These are phyloP conservation scores for Neodiprion virginianus DNA, from an alignment of 1,140 invertebrate genomes.

Conservation along the genomic window DNA sequence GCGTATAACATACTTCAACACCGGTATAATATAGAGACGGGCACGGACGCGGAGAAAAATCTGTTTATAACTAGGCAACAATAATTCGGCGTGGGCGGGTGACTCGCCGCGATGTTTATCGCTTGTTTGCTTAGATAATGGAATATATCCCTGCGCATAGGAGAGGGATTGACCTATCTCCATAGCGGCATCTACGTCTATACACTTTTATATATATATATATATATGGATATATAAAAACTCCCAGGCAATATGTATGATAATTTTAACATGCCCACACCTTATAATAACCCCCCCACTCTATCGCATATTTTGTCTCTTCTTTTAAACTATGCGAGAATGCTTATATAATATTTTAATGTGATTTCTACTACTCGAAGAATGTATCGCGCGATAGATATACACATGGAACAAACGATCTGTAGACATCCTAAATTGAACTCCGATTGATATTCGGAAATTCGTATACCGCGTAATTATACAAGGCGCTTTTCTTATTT, in stretches of 20 bases:
- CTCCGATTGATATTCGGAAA: too few relatives aligned
- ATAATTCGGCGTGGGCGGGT: neutral
- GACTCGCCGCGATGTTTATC: neutral
- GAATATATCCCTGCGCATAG: neutral
- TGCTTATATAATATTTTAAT: too few relatives aligned
- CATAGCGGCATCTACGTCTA: neutral
- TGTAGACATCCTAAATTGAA: too few relatives aligned
- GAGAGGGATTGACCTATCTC: neutral
- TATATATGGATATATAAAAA: too few relatives aligned
- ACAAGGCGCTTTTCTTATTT: too few relatives aligned
- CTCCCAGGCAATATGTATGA: neutral
- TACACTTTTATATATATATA: neutral
- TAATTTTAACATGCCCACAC: conserved; percentile 3
- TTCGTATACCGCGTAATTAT: too few relatives aligned
- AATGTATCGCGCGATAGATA: too few relatives aligned
- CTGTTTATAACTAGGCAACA: neutral
- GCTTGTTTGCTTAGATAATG: conserved; percentile 1
- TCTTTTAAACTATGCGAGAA: too few relatives aligned
- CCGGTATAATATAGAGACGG: too few relatives aligned
- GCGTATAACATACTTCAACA: neutral
- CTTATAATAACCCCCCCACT: neutral
- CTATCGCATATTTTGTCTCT: neutral
- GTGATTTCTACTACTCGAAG: too few relatives aligned
- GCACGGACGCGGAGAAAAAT: neutral
- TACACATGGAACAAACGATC: too few relatives aligned